Conservation (phyloP, 1,140 invertebrate genomes). For the Drosophila mojavensis region DNA sequence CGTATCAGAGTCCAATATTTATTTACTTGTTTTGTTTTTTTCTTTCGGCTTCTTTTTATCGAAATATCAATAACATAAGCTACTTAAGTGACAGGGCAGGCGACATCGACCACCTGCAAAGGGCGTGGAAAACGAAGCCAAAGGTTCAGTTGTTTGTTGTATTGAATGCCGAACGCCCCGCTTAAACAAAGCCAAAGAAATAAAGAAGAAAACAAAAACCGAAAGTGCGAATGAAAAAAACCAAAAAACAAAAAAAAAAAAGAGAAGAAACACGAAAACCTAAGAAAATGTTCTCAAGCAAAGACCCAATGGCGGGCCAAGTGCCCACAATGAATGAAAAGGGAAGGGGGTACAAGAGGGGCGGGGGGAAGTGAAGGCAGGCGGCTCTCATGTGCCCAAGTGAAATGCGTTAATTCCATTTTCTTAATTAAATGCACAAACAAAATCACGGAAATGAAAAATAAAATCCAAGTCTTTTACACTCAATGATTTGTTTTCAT, state of each 20-base stretch:
- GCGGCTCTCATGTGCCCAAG: slow-evolving; percentile 7
- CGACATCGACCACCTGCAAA: slow-evolving; percentile 10
- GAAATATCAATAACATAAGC: slow-evolving; percentile 61
- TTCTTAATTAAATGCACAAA: slow-evolving; percentile 83
- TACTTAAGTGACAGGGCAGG: slow-evolving; percentile 47
- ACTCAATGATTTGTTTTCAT: slow-evolving; percentile 84
- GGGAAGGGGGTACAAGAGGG: background rate
- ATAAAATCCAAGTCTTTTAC: slow-evolving; percentile 83
- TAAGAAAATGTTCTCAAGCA: slow-evolving; percentile 32
- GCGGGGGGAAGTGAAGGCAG: background rate
- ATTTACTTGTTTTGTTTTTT: background rate
- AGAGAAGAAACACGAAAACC: slow-evolving; percentile 26
- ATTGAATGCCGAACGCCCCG: slow-evolving; percentile 57
- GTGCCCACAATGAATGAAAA: no score
- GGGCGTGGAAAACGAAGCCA: background rate
- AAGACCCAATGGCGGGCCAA: slow-evolving; percentile 6
- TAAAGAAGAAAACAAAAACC: slow-evolving; percentile 25
- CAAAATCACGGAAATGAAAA: slow-evolving; percentile 83
- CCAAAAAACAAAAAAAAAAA: slow-evolving; percentile 14
- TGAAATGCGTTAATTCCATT: slow-evolving; percentile 83
- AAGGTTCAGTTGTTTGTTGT: slow-evolving; percentile 43
- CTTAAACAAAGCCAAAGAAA: slow-evolving; percentile 30
- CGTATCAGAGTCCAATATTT: background rate
- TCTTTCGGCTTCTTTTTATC: slow-evolving; percentile 23
- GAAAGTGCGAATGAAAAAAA: slow-evolving; percentile 33